These are phyloP conservation scores for Brachypalpus laphriformis DNA, from an alignment of 2,888 invertebrate species.

Conservation along the genomic window DNA sequence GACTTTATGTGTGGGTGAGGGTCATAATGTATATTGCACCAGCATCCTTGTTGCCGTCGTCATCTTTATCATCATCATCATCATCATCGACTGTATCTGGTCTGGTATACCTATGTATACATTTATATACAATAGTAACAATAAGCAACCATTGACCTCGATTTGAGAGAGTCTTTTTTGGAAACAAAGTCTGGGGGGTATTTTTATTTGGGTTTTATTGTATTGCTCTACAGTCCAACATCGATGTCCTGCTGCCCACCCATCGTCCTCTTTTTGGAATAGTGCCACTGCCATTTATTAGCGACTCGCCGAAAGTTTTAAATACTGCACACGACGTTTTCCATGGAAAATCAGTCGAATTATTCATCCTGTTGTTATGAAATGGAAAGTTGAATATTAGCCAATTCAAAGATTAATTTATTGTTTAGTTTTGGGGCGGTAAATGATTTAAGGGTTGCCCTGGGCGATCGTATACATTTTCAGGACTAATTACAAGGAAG, in stretches of 20 bases:
- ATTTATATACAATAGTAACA: conserved; percentile 15
- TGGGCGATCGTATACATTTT: background rate
- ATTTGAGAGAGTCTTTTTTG: conserved; percentile 36
- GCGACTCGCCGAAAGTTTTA: conserved; percentile 63
- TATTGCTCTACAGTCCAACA: conserved; percentile 5
- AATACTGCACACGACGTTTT: conserved; percentile 49
- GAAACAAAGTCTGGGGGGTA: conserved; percentile 55
- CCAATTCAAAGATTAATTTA: conserved; percentile 71
- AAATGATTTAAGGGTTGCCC: conserved; percentile 33
- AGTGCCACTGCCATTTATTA: conserved; percentile 72
- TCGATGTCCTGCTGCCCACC: conserved; percentile 19
- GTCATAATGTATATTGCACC: conserved; percentile 51
- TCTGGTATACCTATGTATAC: background rate
- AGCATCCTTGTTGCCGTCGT: conserved; percentile 48
- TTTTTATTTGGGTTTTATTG: conserved; percentile 20
- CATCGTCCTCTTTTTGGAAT: conserved; percentile 66
- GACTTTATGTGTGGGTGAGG: conserved; percentile 62
- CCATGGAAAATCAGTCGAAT: conserved; percentile 32
- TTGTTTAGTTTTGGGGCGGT: conserved; percentile 36
- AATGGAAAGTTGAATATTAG: conserved; percentile 72
- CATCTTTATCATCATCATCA: conserved; percentile 48
- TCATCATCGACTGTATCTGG: conserved; percentile 53
- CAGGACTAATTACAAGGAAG: background rate
- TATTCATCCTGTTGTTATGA: conserved; percentile 46
- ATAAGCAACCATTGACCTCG: conserved; percentile 72